A percentile compares a stretch with the other conserved stretches of the same genome.
These are phyloP conservation scores for Arizona elegans DNA, from an alignment of 2,113 vertebrate genomes.

Conservation along the genomic window DNA sequence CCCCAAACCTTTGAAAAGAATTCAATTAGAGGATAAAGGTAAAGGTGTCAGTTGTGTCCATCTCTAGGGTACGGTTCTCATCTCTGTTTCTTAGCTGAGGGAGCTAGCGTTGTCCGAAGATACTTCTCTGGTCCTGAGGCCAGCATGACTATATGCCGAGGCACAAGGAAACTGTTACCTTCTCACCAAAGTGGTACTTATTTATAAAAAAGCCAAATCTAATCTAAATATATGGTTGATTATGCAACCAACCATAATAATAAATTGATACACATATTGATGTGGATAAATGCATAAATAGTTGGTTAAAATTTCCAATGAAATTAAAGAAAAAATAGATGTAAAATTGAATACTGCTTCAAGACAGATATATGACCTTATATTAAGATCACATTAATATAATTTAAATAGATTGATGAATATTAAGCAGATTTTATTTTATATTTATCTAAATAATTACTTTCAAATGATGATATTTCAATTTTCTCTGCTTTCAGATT, in stretches of 20 bases:
- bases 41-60: not conserved
- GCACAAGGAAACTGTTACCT: not conserved
- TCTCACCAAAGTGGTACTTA: not conserved
- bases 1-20: not conserved
- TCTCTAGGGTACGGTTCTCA: not conserved
- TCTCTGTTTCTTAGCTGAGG: not conserved
- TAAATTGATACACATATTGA: not conserved
- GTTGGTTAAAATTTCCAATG: not conserved
- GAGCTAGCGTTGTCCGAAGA: not conserved
- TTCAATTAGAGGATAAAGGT: not conserved
- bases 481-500: not conserved
- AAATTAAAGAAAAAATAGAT: not conserved
- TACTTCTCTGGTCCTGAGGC: not conserved
- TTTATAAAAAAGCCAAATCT: not conserved
- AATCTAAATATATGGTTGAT: not conserved
- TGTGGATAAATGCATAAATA: not conserved
- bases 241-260: not conserved
- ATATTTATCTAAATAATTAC: not conserved
- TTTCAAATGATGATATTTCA: not conserved
- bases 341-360: not conserved
- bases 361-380: not conserved
- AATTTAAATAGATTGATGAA: not conserved
- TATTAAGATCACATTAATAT: not conserved
- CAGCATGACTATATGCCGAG: not conserved
- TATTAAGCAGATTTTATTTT: not conserved